Evolutionary conservation across 2,888 invertebrate genomes (phyloP), one percentile per base, ranked within the genome.

Genomic region (Phaonia tiefii): DNA sequence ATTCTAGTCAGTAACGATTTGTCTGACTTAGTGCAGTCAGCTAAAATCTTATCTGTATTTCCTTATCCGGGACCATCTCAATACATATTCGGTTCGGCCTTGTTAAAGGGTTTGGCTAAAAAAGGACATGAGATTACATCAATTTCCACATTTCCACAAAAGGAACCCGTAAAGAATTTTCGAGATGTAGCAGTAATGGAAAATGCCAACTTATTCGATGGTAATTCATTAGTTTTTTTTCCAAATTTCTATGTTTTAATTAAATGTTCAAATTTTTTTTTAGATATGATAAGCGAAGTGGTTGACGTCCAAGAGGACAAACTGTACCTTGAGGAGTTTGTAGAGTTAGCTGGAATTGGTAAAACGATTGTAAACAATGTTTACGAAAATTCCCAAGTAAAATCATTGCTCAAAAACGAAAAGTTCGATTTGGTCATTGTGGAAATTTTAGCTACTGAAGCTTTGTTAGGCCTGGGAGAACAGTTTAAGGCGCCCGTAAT

Each of bases 101-200:
- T 89, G 31, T 86, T 89, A 72, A 87, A 87, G 49, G 89, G 86
- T 0, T 80, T 91, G 22, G 86, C 86, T 0, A 81, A 82, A 7
- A 85, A 86, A 0, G 91, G 91, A 1, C 91, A 91, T 80, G 84
- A 90, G 7, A 86, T 91, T 1, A 89, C 88, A 0, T 73, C 89
- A 0, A 83, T 89, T 37, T 86, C 87, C 0, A 84, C 87, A 4
- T 88, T 86, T 83, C 87, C 88, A 1, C 86, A 86, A 54, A 84
- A 85, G 51, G 83, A 85, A 1, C 85, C 86, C 0, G 13, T 87
- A 0, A 82, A 84, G 20, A 88, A 89, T 71, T 87, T 86, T 60
- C 81, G 82, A 0, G 86, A 88, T 79, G 78, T 89, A 3, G 20
- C 75, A 17, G 81, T 71, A 4, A 58, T 58, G 44, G 58, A 58